Base-by-base conservation (phyloP, 2,113 vertebrate genomes). In the Zapus hudsonius region DNA sequence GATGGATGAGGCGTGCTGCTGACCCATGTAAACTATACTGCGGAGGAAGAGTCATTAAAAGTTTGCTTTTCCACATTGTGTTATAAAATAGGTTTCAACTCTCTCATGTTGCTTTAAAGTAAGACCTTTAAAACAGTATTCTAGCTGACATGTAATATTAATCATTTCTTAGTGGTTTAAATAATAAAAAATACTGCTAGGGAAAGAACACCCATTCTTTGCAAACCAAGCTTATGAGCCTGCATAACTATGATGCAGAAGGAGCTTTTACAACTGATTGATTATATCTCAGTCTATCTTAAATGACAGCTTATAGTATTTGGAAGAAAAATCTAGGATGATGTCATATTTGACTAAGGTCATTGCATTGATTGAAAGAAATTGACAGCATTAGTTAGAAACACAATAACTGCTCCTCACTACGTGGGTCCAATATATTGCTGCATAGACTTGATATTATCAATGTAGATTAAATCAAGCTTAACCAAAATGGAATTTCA, bases 301-400 rank as follows among this genome's bases (percentile, higher is more conserved):
- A 94, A 95, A 86, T 55, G 84, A 61, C 31, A 90, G 52, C 84
- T 96, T 92, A 89, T 44, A 80, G 61, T 84, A 87, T 94, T 96
- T 75, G 86, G 80, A 75, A 83, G 10, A 95, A 87, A 47, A 31
- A 80, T 4, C 36, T 33, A 92, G 63, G 73, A 73, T 85, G 44
- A 91, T 94, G 72, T 76, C 84, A 92, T 90, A 85, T 55, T 47
- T 61, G 61, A 89, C 52, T 72, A 67, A 81, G 70, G 88, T 83
- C 95, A 94, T 33, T 23, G 19, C 15, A 88, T 0, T 90, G 88
- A 94, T 88, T 74, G 86, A 93, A 95, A 95, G 87, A 95, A 95
- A 91, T 38, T 84, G 87, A 91, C 12, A 87, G 55, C 42, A 63
- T 36, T 19, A 67, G 63, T 97, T 92, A 94, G 89, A 83, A 82